Evolutionary conservation across 2,888 invertebrate species (phyloP), one percentile per base, ranked within the genome.

Genomic region (Megaustenia siamemsis): DNA sequence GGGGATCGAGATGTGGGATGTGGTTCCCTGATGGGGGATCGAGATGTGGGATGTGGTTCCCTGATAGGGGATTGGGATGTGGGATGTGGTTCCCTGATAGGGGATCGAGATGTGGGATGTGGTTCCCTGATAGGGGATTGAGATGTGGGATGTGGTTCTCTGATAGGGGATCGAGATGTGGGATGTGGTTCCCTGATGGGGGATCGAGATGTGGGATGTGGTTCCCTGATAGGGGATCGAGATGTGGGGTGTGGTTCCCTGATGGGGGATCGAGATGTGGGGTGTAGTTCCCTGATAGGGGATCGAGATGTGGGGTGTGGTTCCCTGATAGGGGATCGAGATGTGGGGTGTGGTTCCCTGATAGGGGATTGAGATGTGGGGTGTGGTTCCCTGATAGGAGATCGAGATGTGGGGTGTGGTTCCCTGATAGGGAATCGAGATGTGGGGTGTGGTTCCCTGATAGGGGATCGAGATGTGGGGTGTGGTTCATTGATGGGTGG

Each of bases 381-480:
- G 24, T 21, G 73, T 3, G 38, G 73, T 8, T 45, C 28, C 28
- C 35, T 1, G 12, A 18, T 8, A 28, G 68, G 77, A 21, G 73
- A 63, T 1, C 38, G 63, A 1, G 82, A 60, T 28, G 81, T 71
- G 12, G 32, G n/a, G n/a, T n/a, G n/a, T n/a, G n/a, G n/a, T n/a
- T n/a, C n/a, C n/a, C n/a, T n/a, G n/a, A n/a, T n/a, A n/a, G n/a
- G n/a, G n/a, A n/a, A n/a, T n/a, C n/a, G n/a, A n/a, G n/a, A n/a
- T n/a, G n/a, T n/a, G n/a, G n/a, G n/a, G n/a, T n/a, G n/a, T n/a
- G n/a, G n/a, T n/a, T n/a, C n/a, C n/a, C 77, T 53, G 32, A 69
- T 8, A 12, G 80, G 75, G 49, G 78, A 63, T 1, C 45, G 63
- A 40, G 75, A 56, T n/a, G 63, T 53, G 15, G 60, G 40, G 24